These are phyloP conservation scores for Eubasilissa splendida DNA, from an alignment of 2,888 invertebrate genomes.

Conservation along the genomic window DNA sequence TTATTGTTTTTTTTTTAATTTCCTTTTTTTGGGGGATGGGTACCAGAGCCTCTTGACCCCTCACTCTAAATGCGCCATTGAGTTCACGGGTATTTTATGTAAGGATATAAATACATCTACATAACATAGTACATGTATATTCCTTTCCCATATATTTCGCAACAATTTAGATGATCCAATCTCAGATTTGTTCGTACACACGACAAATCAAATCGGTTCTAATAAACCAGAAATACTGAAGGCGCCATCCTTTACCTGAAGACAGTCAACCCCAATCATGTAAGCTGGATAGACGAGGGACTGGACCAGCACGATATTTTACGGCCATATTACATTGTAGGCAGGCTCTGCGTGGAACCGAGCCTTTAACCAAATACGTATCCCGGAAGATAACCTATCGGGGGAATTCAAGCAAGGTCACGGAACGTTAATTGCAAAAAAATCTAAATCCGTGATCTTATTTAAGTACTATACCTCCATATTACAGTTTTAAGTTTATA, in stretches of 20 bases:
- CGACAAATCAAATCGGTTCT: constrained; percentile 48
- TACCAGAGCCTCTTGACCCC: too few relatives aligned
- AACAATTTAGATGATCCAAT: constrained; percentile 4
- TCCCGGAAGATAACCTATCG: too few relatives aligned
- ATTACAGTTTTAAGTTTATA: too few relatives aligned
- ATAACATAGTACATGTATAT: not conserved
- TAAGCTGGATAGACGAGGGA: constrained; percentile 40
- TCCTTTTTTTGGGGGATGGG: too few relatives aligned
- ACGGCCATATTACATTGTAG: too few relatives aligned
- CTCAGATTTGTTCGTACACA: not conserved
- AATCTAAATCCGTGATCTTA: too few relatives aligned
- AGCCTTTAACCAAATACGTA: too few relatives aligned
- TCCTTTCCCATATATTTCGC: not conserved
- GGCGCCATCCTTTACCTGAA: constrained; percentile 50
- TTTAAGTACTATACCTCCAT: too few relatives aligned
- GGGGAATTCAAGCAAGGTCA: too few relatives aligned
- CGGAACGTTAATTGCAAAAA: too few relatives aligned
- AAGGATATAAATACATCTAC: not conserved
- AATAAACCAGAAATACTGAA: constrained; percentile 45
- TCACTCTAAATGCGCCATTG: not conserved
- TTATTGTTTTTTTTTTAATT: too few relatives aligned
- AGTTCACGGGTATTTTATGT: not conserved
- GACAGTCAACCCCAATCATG: constrained; percentile 55
- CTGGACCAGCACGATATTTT: constrained; percentile 11
- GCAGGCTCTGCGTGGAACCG: too few relatives aligned